Evolutionary conservation across 2,888 invertebrate genomes (phyloP).

Genomic region (Callosobruchus maculatus): DNA sequence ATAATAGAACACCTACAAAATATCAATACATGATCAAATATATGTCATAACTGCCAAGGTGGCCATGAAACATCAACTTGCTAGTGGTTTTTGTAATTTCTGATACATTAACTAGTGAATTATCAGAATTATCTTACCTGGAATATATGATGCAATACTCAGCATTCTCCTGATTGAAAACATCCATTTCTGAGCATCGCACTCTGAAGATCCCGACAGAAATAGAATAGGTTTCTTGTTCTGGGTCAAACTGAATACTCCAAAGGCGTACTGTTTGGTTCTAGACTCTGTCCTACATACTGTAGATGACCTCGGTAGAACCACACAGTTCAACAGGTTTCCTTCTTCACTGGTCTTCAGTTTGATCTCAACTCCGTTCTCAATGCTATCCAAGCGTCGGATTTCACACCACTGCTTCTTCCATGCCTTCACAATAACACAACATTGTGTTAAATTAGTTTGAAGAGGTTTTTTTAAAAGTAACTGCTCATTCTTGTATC

Average conservation of each 20-base stretch:
- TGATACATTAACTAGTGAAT: too few relatives aligned
- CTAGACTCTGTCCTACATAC: conserved; percentile 63
- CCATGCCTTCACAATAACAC: conserved; percentile 55
- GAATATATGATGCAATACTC: conserved; percentile 44
- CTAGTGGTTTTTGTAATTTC: too few relatives aligned
- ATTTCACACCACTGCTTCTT: conserved; percentile 65
- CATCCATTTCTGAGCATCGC: conserved; percentile 69
- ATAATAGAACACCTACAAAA: too few relatives aligned
- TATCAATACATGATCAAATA: too few relatives aligned
- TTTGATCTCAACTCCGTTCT: conserved; percentile 55
- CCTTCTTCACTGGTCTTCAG: conserved; percentile 53
- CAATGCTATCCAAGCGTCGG: conserved; percentile 54
- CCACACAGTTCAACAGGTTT: conserved; percentile 47
- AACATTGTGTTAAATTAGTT: not conserved
- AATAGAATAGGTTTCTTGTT: conserved; percentile 61
- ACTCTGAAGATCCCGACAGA: conserved; percentile 61
- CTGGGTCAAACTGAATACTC: conserved; percentile 58
- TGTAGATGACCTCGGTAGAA: conserved; percentile 58
- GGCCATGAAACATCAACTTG: too few relatives aligned
- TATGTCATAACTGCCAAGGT: too few relatives aligned
- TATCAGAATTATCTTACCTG: conserved; percentile 32
- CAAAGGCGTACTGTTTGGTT: conserved; percentile 66
- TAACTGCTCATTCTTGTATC: too few relatives aligned
- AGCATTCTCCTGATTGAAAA: conserved; percentile 57
- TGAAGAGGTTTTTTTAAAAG: too few relatives aligned